Evolutionary conservation across 2,113 vertebrate species (phyloP), one percentile per base, ranked within the genome.

Genomic region (Orientallactaga bullata): DNA sequence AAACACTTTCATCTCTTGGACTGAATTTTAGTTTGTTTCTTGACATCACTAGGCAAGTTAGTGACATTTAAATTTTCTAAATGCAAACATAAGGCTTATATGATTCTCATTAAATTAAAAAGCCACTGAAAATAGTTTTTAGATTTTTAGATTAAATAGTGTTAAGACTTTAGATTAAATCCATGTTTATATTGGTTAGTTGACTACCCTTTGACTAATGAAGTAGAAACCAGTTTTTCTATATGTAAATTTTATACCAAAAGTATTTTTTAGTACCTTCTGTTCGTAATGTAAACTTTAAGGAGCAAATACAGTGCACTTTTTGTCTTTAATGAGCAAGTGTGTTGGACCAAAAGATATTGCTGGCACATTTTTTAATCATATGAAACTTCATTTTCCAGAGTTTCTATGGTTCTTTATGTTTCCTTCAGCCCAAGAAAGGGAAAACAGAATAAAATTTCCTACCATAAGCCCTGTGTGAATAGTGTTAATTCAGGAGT

Each of bases 41-140:
- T 82, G 63, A n/a, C 26, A 68, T 32, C 3, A 18, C 30, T 68
- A 86, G 66, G 23, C 3, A 23, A 90, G 18, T 51, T 60, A 69
- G 37, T 63, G 63, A 15, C n/a, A 63, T 81, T 94, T 87, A 72
- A 66, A 47, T 93, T 94, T 88, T 85, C 24, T 84, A 89, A 90
- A 90, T 37, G 17, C 66, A 73, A 72, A 61, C 0, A 16, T 68
- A 72, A 39, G 13, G 20, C 32, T 55, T 86, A 42, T 10, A 20
- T 90, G 18, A 6, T 87, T 68, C 17, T 23, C 39, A 26, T 82
- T 74, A 69, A 92, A 88, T 42, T 66, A 47, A 91, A 80, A 78
- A 15, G 16, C 37, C 37, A 28, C 61, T 71, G 66, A 72, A 47
- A 72, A 11, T 61, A 51, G 11, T 90, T 84, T 93, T 81, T 1